Base-by-base conservation (phyloP, 2,888 invertebrate species). In the Aphodius granarius region DNA sequence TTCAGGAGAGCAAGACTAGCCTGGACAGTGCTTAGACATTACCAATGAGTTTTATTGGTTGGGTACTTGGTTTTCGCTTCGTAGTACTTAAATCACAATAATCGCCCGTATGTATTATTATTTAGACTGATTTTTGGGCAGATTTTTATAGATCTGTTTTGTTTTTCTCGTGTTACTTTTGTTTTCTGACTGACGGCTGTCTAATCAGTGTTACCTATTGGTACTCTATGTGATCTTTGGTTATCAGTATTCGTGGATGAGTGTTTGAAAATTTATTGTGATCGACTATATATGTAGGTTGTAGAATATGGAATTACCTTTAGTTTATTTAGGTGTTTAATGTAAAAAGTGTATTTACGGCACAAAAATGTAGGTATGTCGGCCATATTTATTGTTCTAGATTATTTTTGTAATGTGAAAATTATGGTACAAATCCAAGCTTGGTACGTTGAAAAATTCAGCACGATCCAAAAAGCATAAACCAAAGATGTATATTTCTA, bases 1-100 rank as follows among this genome's bases (percentile, higher is more conserved):
- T 95, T 83, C 91, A 95, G 79, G 95, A 95, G 85, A 95, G 95
- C 22, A 95, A 94, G 90, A 94, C 94, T 84, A 95, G 95, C 71
- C 89, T 89, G 83, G 91, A 91, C 81, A 93, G 94, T 86, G 92
- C 90, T 73, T 77, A 77, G 65, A 75, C 43, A 43, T 43, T 43
- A 43, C 43, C 9, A 43, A 43, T 43, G 43, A 43, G 43, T 9
- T 43, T 43, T 43, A 43, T 43, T 43, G 43, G 13, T 43, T 43
- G 43, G 43, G 43, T 43, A 43, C 43, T 43, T 43, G 1, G 43
- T 43, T 43, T 43, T 43, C 43, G 43, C 43, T 43, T 43, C 43
- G 43, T 43, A 43, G 43, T 43, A 43, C 43, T 43, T 43, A 43
- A 43, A 43, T 43, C 43, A 13, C 43, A 43, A 43, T 43, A 43